Conservation (phyloP, 2,797 vertebrate genomes). For the Rhynchotus rufescens region DNA sequence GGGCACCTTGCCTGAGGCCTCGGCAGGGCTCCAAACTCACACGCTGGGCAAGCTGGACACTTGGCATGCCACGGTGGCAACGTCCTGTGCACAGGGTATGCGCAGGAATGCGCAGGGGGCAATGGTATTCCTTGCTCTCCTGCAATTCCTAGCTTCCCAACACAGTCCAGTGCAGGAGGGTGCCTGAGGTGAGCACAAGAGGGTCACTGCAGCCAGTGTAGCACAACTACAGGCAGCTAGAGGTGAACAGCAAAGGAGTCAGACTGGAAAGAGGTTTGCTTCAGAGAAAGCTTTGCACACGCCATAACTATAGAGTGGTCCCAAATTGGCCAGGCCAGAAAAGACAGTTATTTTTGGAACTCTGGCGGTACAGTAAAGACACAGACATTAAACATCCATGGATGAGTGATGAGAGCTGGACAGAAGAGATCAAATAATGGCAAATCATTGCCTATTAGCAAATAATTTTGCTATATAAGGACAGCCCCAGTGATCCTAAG, state of each 20-base stretch:
- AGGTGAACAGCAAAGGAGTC: not conserved
- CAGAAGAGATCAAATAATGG: not conserved
- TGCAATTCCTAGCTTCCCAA: not conserved
- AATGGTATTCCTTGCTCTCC: not conserved
- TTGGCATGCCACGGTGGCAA: not conserved
- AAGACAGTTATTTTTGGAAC: not conserved
- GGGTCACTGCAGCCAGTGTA: not conserved
- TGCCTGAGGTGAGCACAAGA: not conserved
- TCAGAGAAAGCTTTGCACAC: not conserved
- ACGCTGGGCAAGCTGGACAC: not conserved
- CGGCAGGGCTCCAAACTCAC: not conserved
- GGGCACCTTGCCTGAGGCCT: not conserved
- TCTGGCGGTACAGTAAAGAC: not conserved
- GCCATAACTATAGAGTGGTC: not conserved
- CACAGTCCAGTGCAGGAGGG: accelerated
- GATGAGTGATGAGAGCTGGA: not conserved
- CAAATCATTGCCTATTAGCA: not conserved
- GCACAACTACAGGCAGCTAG: not conserved
- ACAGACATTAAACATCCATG: not conserved
- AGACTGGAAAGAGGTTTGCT: not conserved
- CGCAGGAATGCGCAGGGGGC: not conserved
- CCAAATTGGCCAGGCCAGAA: not conserved
- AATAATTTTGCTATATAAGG: not conserved
- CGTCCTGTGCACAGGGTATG: not conserved
- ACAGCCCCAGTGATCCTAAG: not conserved